phyloP scores from a whole-genome alignment of 2,797 vertebrate genomes.

The Hypotaenidia philippensis region DNA sequence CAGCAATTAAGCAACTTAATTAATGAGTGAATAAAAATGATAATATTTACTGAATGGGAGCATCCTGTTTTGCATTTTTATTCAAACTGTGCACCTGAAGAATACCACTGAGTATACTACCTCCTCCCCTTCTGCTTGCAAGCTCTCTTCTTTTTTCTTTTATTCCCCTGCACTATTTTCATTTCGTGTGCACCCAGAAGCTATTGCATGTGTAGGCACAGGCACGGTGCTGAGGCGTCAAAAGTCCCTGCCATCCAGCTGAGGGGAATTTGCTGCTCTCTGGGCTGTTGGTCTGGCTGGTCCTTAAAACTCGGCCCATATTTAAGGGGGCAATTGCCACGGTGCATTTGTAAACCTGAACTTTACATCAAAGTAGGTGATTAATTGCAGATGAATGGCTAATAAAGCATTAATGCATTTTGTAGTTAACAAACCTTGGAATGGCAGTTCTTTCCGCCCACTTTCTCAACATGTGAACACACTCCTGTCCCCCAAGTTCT shows the following conservation, averaged over 20 bases:
- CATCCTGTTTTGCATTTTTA: conserved; percentile 86
- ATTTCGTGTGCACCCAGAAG: background rate
- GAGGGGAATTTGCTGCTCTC: conserved; percentile 48
- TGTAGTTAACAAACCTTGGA: conserved; percentile 85
- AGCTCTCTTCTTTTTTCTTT: background rate
- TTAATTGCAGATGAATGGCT: conserved; percentile 92
- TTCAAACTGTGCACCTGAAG: conserved; percentile 83
- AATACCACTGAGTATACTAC: conserved; percentile 49
- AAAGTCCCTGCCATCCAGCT: conserved; percentile 28
- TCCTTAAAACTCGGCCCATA: conserved; percentile 52
- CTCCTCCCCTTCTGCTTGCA: conserved; percentile 19
- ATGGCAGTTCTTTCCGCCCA: conserved; percentile 70
- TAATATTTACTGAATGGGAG: conserved; percentile 90
- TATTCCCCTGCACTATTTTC: background rate
- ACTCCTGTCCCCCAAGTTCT: conserved; percentile 16
- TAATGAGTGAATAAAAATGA: conserved; percentile 88
- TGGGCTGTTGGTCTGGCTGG: conserved; percentile 39
- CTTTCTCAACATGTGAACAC: conserved; percentile 55
- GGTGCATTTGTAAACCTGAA: conserved; percentile 85
- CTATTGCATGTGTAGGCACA: background rate
- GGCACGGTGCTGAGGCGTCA: background rate
- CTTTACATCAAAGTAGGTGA: conserved; percentile 89
- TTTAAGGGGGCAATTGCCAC: conserved; percentile 74
- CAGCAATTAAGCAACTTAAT: conserved; percentile 91
- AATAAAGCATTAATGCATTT: conserved; percentile 90